Evolutionary conservation across 2,888 invertebrate species (phyloP).

Genomic region (Sepioteuthis lessoniana): DNA sequence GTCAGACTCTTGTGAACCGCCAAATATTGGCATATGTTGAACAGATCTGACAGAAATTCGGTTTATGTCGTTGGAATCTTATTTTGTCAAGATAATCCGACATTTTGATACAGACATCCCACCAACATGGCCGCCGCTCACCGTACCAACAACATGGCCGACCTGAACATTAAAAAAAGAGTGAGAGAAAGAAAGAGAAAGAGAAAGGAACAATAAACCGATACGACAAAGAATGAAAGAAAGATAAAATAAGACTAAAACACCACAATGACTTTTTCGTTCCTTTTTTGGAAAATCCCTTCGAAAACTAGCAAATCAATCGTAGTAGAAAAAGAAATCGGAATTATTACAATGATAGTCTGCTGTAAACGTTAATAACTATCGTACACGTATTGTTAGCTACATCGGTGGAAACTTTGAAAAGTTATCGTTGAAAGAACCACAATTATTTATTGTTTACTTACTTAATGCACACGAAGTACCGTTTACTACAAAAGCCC

Average conservation of each 20-base stretch:
- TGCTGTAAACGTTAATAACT: not conserved
- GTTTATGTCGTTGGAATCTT: conserved; percentile 33
- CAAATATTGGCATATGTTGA: conserved; percentile 23
- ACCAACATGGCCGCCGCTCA: not conserved
- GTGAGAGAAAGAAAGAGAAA: too few species aligned
- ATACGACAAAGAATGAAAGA: not conserved
- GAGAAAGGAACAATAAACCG: not conserved
- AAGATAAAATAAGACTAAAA: not conserved
- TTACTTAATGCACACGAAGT: not conserved
- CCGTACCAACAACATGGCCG: not conserved
- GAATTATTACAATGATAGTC: not conserved
- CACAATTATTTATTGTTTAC: not conserved
- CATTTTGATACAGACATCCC: conserved; percentile 1
- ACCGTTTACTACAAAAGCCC: not conserved
- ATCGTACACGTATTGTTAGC: not conserved
- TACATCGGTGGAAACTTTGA: not conserved
- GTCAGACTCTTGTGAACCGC: not conserved
- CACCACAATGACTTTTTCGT: too few species aligned
- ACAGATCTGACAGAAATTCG: conserved; percentile 33
- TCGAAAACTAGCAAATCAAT: not conserved
- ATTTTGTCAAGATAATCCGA: conserved; percentile 33
- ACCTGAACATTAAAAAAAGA: not conserved
- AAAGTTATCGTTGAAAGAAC: not conserved
- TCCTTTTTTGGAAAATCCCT: not conserved
- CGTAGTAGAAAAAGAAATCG: not conserved